phyloP scores from a whole-genome alignment of 2,888 invertebrate genomes.

The Holacanthella duospinosa region DNA sequence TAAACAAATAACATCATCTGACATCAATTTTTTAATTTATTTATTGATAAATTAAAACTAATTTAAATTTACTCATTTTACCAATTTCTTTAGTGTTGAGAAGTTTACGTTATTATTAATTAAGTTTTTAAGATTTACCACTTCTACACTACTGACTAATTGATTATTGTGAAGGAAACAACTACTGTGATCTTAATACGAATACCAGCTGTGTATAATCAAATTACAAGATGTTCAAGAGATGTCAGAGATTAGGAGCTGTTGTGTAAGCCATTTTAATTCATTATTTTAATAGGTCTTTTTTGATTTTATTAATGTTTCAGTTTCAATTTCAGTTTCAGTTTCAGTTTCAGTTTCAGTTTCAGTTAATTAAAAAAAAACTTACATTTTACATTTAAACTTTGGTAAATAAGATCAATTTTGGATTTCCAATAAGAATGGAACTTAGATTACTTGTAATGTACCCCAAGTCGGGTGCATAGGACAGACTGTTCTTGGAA shows the following conservation, averaged over 20 bases:
- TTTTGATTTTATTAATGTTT: not conserved
- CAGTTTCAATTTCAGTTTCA: not conserved
- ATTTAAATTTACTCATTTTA: too few relatives aligned
- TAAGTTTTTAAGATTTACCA: not conserved
- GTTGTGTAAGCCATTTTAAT: slow-evolving; percentile 9
- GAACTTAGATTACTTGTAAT: not conserved
- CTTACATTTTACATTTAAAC: not conserved
- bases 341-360: not conserved
- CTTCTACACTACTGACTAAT: not conserved
- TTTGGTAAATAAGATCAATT: not conserved
- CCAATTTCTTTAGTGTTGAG: not conserved
- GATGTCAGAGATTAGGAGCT: slow-evolving; percentile 7
- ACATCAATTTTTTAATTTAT: too few relatives aligned
- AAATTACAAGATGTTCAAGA: slow-evolving; percentile 1
- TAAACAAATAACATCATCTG: too few relatives aligned
- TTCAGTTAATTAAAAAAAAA: not conserved
- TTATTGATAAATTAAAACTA: too few relatives aligned
- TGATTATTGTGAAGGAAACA: too few relatives aligned
- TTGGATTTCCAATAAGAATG: not conserved
- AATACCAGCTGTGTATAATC: too few relatives aligned
- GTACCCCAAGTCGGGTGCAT: too few relatives aligned
- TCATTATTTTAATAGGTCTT: not conserved
- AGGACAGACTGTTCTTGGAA: too few relatives aligned
- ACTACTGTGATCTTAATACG: too few relatives aligned
- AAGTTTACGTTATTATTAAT: not conserved